phyloP scores from a whole-genome alignment of 2,113 vertebrate species.

The Sus scrofa region T2T-Sscrofa CM000812.6:225246001-225246500 shows the following conservation, averaged over 20 bases:
- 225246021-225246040: neutral
- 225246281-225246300: constrained; percentile 25
- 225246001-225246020: neutral
- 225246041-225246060: constrained; percentile 5
- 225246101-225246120: neutral
- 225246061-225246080: too few species aligned
- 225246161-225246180: neutral
- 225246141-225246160: neutral
- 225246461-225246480: neutral
- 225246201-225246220: neutral
- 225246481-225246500: neutral
- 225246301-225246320: neutral
- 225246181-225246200: neutral
- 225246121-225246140: neutral
- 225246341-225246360: neutral
- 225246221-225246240: neutral
- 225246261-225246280: neutral
- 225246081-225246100: neutral
- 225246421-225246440: neutral
- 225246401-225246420: neutral
- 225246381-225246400: neutral
- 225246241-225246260: neutral
- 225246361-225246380: neutral
- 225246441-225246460: neutral
- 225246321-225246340: neutral